These are phyloP conservation scores for Atta cephalotes DNA, from an alignment of 1,140 invertebrate genomes.

Conservation along the genomic window DNA sequence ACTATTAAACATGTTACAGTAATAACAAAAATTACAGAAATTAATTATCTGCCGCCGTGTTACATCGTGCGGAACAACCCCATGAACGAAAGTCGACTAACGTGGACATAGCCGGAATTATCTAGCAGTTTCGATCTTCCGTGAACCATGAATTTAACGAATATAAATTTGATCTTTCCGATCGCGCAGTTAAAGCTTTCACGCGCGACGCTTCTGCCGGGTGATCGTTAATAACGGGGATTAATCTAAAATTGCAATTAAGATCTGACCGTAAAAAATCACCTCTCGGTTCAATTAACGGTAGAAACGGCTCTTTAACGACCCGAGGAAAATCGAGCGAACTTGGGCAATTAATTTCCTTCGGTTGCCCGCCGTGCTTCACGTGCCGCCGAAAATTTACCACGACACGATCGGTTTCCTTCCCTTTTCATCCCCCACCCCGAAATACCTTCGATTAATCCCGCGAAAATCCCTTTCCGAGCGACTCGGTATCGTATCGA, in stretches of 20 bases:
- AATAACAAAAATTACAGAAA: not conserved
- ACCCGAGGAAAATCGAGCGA: slow-evolving; percentile 61
- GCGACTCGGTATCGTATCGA: slow-evolving; percentile 55
- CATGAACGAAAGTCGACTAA: not conserved
- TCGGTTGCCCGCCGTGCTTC: slow-evolving; percentile 58
- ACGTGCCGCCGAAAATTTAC: slow-evolving; percentile 69
- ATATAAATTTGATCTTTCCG: slow-evolving; percentile 52
- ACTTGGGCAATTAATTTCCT: slow-evolving; percentile 71
- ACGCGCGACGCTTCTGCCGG: slow-evolving; percentile 33
- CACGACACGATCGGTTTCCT: slow-evolving; percentile 35
- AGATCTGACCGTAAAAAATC: slow-evolving; percentile 64
- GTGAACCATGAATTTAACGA: slow-evolving; percentile 45
- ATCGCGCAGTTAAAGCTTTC: slow-evolving; percentile 39
- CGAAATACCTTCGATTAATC: slow-evolving; percentile 66
- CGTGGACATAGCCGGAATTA: slow-evolving; percentile 4
- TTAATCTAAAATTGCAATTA: slow-evolving; percentile 68
- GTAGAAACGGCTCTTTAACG: slow-evolving; percentile 59
- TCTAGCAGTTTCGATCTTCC: slow-evolving; percentile 7
- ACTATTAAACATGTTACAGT: not conserved
- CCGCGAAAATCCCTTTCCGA: slow-evolving; percentile 49
- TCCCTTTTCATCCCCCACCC: too few species aligned
- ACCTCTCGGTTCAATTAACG: slow-evolving; percentile 60
- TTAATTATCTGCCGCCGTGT: slow-evolving; percentile 27
- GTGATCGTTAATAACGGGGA: slow-evolving; percentile 59
- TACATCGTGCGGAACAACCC: not conserved